Evolutionary conservation across 2,888 invertebrate genomes (phyloP).

Genomic region (Troglohyphantes excavatus): DNA sequence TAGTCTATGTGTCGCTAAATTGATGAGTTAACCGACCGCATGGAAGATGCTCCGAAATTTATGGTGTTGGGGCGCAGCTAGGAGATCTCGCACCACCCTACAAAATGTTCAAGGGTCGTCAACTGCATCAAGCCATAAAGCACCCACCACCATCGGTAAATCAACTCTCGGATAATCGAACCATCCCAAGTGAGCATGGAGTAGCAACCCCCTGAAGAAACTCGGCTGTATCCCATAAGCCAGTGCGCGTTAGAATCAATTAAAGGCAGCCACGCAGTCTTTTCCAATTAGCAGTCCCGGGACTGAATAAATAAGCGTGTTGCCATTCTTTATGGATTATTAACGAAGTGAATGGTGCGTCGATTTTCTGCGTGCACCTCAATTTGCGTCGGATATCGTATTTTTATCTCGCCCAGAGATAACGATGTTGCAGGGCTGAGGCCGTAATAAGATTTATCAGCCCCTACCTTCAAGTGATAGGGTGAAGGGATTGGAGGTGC

Average conservation of each 20-base stretch:
- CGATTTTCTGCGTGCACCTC: neutral
- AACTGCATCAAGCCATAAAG: too few species aligned
- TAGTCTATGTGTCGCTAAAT: too few species aligned
- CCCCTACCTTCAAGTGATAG: neutral
- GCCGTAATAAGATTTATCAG: neutral
- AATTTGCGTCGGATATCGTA: conserved; percentile 17
- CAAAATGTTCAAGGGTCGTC: too few species aligned
- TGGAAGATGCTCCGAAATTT: too few species aligned
- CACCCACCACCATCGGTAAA: neutral
- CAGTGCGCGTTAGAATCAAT: too few species aligned
- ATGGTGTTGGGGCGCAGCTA: too few species aligned
- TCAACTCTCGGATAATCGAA: neutral
- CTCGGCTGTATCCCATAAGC: too few species aligned
- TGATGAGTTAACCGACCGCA: too few species aligned
- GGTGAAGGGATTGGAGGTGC: too few species aligned
- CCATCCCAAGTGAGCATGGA: neutral
- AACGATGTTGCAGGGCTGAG: conserved; percentile 7
- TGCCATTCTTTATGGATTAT: neutral
- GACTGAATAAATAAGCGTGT: neutral
- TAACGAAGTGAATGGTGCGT: neutral
- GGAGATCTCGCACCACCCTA: too few species aligned
- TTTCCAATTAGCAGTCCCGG: neutral
- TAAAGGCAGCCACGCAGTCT: neutral
- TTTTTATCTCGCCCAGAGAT: neutral
- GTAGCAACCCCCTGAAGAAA: too few species aligned